Base-by-base conservation (phyloP, 2,797 vertebrate genomes). In the Phalloptychus januarius region DNA sequence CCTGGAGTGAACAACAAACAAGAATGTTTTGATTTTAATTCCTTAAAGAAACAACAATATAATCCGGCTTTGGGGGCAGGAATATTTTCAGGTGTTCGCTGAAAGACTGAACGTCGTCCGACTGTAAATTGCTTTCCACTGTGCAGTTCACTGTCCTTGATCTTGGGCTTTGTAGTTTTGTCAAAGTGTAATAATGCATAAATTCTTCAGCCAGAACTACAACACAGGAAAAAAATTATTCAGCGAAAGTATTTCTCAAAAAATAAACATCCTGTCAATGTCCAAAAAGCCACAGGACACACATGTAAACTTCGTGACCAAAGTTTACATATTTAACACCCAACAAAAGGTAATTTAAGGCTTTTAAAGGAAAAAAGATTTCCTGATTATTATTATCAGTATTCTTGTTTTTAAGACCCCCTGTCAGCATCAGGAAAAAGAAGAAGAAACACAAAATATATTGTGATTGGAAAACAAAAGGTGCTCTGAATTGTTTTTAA, bases 11-110 rank as follows among this genome's bases (percentile, higher is more conserved):
- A 40, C 8, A 40, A 40, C 10, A 40, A 40, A 40, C 20, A 38
- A 25, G 63, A 25, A 67, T 67, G 36, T 40, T 67, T 67, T 67
- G 63, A 67, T 67, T 38, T 67, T 67, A 40, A 40, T 40, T 40
- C 36, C 63, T 67, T 40, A 25, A 65, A 38, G 31, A 65, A 67
- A 25, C 20, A 25, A 23, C 36, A 67, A 2, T 12, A 38, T 40
- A 65, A 65, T 33, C 3, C 61, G 23, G 18, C 33, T 65, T 10
- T 36, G 6, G 36, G 8, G 38, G 10, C 1, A 12, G 10, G 12
- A 67, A 40, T 67, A 23, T 38, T 67, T 25, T 67, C 36, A 67
- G 36, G 20, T 5, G 63, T 40, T 65, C 0, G 33, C 61, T 38
- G 58, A 20, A 23, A 31, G 56, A 61, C 58, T 33, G 58, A 61